Evolutionary conservation across 2,113 vertebrate species (phyloP).

Genomic region (Zootoca vivipara): DNA sequence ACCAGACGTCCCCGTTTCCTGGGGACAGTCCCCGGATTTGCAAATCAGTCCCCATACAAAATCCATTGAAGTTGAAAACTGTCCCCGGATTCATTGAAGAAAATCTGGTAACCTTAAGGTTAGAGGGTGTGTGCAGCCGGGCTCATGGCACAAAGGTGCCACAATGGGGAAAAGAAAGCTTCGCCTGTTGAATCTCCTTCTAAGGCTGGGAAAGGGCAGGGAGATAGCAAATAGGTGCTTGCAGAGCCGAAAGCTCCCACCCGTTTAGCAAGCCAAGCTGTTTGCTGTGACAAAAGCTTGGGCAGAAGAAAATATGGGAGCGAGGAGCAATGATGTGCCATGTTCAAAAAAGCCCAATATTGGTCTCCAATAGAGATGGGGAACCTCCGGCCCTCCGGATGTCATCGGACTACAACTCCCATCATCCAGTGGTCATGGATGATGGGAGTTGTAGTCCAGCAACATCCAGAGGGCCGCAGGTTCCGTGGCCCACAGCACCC

Average conservation of each 20-base stretch:
- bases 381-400: too few species aligned
- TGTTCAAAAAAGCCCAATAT: neutral
- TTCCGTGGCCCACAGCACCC: neutral
- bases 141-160: too few species aligned
- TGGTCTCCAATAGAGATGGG: neutral
- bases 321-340: neutral
- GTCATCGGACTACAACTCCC: neutral
- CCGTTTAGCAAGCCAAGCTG: neutral
- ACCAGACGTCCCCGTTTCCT: too few species aligned
- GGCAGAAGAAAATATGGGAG: neutral
- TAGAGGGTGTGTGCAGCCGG: too few species aligned
- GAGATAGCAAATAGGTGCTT: neutral
- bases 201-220: too few species aligned
- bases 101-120: too few species aligned
- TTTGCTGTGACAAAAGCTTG: neutral
- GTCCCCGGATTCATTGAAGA: too few species aligned
- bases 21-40: too few species aligned
- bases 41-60: too few species aligned
- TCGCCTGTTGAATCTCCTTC: neutral
- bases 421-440: neutral
- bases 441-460: neutral
- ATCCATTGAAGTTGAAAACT: too few species aligned
- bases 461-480: neutral
- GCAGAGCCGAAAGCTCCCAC: neutral
- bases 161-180: too few species aligned